Base-by-base conservation (phyloP, 1,140 invertebrate genomes). In the Apolygus lucorum region DNA sequence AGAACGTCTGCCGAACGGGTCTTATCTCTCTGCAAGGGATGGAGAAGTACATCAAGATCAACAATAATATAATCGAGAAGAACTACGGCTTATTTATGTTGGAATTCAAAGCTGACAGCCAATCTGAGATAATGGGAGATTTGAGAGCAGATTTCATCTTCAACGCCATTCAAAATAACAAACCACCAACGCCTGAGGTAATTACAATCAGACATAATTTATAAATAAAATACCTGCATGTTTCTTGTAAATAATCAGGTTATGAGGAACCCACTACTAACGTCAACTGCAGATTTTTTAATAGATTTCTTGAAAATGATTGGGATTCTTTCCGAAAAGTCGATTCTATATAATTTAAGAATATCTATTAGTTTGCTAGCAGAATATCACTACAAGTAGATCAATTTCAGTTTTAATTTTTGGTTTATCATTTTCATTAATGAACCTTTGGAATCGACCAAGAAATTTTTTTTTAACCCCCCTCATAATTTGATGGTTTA, bases 41-140 rank as follows among this genome's bases (percentile, higher is more conserved):
- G 95, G 98, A 99, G 79, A 99, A 99, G 79, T 88, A 90, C 74
- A 84, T 98, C 79, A 82, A 86, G 27, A 90, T 85, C 78, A 86
- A 74, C 86, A 90, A 81, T 77, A 89, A 90, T 76, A 72, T 75
- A 66, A 90, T 99, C 49, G 84, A 87, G 72, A 81, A 84, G 24
- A 99, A 99, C 76, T 86, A 81, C 63, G 93, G 91, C 0, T 83
- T 84, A n/a, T 93, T 87, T 75, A 89, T 97, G 81, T 83, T 98
- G 0, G 90, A 96, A 76, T 93, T 98, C 76, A 86, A 87, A 70
- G 88, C 91, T 28, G 87, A 93, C 75, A 96, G 93, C 76, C 94
- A 98, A 77, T 95, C 93, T 22, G 94, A 96, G 78, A 96, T 96
- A 68, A 82, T 95, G 69, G 92, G 91, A 0, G 84, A 89, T 70